These are phyloP conservation scores for Megalops atlanticus DNA, from an alignment of 2,113 vertebrate genomes.

Conservation along the genomic window DNA sequence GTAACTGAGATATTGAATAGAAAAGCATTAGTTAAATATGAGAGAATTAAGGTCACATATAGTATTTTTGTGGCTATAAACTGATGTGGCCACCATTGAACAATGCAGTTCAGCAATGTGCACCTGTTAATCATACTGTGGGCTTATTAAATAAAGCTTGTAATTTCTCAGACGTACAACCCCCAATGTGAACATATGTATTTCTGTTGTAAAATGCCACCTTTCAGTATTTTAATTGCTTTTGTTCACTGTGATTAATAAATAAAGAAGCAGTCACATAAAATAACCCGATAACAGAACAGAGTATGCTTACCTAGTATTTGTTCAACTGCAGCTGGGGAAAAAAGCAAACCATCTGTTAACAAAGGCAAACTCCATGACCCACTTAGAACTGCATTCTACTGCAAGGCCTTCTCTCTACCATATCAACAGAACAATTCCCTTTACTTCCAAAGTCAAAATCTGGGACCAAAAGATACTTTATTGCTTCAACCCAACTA, in stretches of 20 bases:
- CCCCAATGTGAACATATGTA: background rate
- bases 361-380: conserved; percentile 61
- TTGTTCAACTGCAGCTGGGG: conserved; percentile 11
- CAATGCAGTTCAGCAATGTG: too few relatives aligned
- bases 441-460: conserved; percentile 38
- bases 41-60: too few relatives aligned
- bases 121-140: background rate
- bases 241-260: conserved; percentile 6
- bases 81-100: too few relatives aligned
- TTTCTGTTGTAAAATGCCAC: background rate
- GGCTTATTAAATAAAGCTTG: background rate
- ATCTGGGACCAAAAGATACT: background rate
- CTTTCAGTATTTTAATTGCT: background rate
- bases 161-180: background rate
- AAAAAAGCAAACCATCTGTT: conserved; percentile 50
- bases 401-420: conserved; percentile 27
- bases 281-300: background rate
- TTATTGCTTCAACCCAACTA: background rate
- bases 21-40: too few relatives aligned
- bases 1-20: too few relatives aligned
- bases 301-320: background rate
- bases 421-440: conserved; percentile 55
- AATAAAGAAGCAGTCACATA: conserved; percentile 1
- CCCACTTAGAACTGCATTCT: conserved; percentile 60
- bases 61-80: too few relatives aligned